A percentile compares a stretch with the other conserved stretches of the same genome.
phyloP scores from a whole-genome alignment of 2,888 invertebrate species.

The Philereme transversata region DNA sequence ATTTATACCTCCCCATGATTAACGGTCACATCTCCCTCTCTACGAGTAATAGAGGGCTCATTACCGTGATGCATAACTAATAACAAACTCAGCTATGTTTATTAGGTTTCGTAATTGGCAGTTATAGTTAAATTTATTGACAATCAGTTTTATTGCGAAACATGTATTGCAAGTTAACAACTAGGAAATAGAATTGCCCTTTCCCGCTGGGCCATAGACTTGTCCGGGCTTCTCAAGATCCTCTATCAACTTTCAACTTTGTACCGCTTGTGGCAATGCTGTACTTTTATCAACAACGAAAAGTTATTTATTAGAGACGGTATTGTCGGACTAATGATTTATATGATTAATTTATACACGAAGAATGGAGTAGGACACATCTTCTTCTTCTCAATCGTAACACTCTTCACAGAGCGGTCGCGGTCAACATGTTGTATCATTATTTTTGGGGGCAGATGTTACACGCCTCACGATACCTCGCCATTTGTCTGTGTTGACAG shows the following conservation, averaged over 20 bases:
- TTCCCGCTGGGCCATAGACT: constrained; percentile 59
- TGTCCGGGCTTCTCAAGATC: constrained; percentile 70
- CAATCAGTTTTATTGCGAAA: constrained; percentile 32
- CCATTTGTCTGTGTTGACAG: too few species aligned
- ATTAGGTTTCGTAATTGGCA: constrained; percentile 47
- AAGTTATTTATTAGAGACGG: constrained; percentile 63
- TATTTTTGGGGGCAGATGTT: too few species aligned
- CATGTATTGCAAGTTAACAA: constrained; percentile 33
- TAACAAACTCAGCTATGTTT: constrained; percentile 38
- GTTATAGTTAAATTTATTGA: constrained; percentile 44
- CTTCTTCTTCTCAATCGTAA: too few species aligned
- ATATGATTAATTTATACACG: constrained; percentile 23
- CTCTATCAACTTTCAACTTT: constrained; percentile 76
- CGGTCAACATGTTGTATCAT: too few species aligned
- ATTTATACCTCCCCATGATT: constrained; percentile 26
- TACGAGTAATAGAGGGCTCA: constrained; percentile 22
- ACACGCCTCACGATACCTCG: too few species aligned
- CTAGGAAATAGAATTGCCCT: constrained; percentile 46
- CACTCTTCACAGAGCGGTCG: too few species aligned
- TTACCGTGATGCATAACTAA: constrained; percentile 20
- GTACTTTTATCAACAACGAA: constrained; percentile 62
- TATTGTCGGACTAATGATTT: constrained; percentile 46
- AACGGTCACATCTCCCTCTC: constrained; percentile 24
- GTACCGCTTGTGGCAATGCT: constrained; percentile 62
- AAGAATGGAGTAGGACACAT: constrained; percentile 34